These are phyloP conservation scores for Strigamia maritima DNA, from an alignment of 2,888 invertebrate genomes.

Conservation along the genomic window DNA sequence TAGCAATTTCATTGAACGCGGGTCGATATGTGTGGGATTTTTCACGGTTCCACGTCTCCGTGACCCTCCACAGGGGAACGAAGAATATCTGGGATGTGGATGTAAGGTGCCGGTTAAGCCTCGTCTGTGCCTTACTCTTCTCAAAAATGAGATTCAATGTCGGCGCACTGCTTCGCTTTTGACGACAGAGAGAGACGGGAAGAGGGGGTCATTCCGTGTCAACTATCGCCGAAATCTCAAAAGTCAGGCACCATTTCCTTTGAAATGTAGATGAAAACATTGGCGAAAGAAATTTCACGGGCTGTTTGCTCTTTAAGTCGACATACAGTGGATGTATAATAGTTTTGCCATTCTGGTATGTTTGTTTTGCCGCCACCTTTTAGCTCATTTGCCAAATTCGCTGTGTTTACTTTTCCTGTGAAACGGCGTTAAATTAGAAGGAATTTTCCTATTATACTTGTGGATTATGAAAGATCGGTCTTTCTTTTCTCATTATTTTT, in stretches of 20 bases:
- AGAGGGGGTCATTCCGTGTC: conserved; percentile 16
- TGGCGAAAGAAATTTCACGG: conserved; percentile 2
- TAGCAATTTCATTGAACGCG: conserved; percentile 25
- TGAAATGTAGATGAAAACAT: conserved; percentile 29
- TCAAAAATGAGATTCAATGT: conserved; percentile 24
- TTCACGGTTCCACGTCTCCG: conserved; percentile 18
- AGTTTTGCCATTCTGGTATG: neutral
- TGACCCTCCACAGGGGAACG: conserved; percentile 23
- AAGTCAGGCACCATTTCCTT: conserved; percentile 28
- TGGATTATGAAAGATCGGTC: neutral
- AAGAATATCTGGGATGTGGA: neutral
- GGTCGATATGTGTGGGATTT: conserved; percentile 22
- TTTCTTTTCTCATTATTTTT: conserved; percentile 25
- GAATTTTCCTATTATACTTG: neutral
- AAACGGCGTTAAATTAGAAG: conserved; percentile 17
- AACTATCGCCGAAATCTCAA: conserved; percentile 29
- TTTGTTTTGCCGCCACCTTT: neutral
- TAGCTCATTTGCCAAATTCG: conserved; percentile 13
- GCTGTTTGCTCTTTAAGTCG: conserved; percentile 7
- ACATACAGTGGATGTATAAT: neutral
- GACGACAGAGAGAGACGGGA: conserved; percentile 18
- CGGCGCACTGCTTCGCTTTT: neutral
- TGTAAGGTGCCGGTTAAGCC: conserved; percentile 25
- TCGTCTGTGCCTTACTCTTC: conserved; percentile 27
- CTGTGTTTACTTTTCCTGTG: neutral